Base-by-base conservation (phyloP, 2,113 vertebrate species). In the Campylorhamphus procurvoides region DNA sequence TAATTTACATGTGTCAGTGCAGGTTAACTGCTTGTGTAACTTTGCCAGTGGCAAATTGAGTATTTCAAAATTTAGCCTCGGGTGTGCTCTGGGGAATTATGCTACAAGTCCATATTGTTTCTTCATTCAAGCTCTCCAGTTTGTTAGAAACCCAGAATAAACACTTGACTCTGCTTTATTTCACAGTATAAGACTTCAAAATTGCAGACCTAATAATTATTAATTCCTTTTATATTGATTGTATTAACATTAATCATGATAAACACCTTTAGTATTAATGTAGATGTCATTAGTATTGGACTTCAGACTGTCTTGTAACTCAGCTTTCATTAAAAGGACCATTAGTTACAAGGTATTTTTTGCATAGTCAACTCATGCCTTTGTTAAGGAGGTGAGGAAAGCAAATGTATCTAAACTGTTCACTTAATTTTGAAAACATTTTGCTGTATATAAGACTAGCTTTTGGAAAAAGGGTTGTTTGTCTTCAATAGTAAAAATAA, bases 191-290 rank as follows among this genome's bases (percentile, higher is more conserved):
- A 81, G 87, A 14, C 27, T 95, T 97, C 25, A 97, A 84, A 95
- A 95, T 93, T 75, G 67, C 33, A 63, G 58, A 46, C 23, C 29
- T 95, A 95, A 73, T 94, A 5, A 74, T 93, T 87, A 93, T 86
- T 95, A 71, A 94, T 96, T 95, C 35, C 53, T 92, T 94, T 93
- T 17, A 13, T 96, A 84, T 93, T 84, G 76, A 56, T 87, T 95
- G 15, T 55, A 67, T 97, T 96, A 92, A 55, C 77, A 87, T 96
- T 97, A 96, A 93, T 96, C 24, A 90, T 86, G 28, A 91, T 93
- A 92, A 96, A 95, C 55, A 82, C 60, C 18, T 84, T 80, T 93
- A 27, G 46, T 94, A 50, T 87, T 91, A 89, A 79, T 66, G 23
- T 88, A 44, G 29, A 44, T 95, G 18, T 85, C n/a, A 63, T 81